These are phyloP conservation scores for Microcebus tavaratra DNA, from an alignment of 2,113 vertebrate genomes.

Conservation along the genomic window DNA sequence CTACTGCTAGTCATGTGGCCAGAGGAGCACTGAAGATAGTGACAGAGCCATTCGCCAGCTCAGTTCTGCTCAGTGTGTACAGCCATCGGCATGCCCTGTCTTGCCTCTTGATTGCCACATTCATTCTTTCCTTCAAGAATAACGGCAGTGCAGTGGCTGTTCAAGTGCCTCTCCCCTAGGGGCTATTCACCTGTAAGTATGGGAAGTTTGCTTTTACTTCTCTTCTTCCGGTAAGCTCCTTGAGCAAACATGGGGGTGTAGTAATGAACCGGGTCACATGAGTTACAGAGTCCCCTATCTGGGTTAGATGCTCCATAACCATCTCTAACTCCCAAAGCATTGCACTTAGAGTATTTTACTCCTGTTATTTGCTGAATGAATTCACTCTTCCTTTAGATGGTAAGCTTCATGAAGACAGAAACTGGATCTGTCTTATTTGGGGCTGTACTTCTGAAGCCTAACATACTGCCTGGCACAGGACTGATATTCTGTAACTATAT, in stretches of 20 bases:
- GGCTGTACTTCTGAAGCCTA: background rate
- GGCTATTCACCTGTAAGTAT: conserved; percentile 3
- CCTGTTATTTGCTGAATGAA: background rate
- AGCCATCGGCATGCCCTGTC: background rate
- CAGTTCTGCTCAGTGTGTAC: background rate
- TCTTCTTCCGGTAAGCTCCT: background rate
- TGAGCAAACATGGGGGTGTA: background rate
- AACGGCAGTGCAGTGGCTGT: background rate
- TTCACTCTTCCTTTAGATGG: background rate
- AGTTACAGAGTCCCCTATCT: background rate
- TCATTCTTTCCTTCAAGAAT: background rate
- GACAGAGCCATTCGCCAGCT: background rate
- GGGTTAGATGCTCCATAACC: background rate
- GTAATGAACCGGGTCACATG: background rate
- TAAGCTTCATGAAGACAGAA: background rate
- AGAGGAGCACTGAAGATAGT: background rate
- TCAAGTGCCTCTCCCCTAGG: conserved; percentile 20
- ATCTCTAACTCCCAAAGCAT: background rate
- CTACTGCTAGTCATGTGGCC: background rate
- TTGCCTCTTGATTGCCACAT: background rate
- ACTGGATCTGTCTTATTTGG: background rate
- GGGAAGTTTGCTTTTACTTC: conserved; percentile 12
- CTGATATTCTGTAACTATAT: background rate
- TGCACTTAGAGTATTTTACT: background rate
- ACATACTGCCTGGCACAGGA: background rate